phyloP scores from a whole-genome alignment of 2,888 invertebrate genomes.

The Diaperis boleti region DNA sequence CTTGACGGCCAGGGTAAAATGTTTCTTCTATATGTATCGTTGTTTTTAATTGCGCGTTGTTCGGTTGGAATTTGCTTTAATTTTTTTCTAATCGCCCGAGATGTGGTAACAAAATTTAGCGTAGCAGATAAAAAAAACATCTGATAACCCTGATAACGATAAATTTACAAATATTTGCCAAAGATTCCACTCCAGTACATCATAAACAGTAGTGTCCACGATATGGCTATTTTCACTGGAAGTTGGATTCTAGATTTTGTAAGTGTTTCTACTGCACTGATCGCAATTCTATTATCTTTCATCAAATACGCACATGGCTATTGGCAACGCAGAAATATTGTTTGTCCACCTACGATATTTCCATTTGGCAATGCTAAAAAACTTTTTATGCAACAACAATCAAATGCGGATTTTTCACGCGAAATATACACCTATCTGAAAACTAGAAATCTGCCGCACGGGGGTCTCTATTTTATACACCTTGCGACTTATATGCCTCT shows the following conservation, averaged over 20 bases:
- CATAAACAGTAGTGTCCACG: too few relatives aligned
- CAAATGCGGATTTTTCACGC: conserved; percentile 7
- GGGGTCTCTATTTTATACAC: conserved; percentile 61
- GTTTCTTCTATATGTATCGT: too few relatives aligned
- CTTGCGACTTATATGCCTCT: conserved; percentile 47
- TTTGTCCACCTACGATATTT: conserved; percentile 14
- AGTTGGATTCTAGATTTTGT: not conserved
- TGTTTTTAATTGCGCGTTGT: too few relatives aligned
- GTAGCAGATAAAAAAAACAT: too few relatives aligned
- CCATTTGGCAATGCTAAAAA: conserved; percentile 20
- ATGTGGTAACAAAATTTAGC: too few relatives aligned
- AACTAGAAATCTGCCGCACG: conserved; percentile 34
- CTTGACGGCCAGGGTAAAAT: too few relatives aligned
- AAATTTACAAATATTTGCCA: too few relatives aligned
- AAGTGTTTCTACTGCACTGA: not conserved
- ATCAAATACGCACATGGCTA: conserved; percentile 18
- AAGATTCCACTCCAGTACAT: too few relatives aligned
- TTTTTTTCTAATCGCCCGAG: too few relatives aligned
- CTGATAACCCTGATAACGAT: too few relatives aligned
- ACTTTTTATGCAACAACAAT: conserved; percentile 17
- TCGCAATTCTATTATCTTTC: conserved; percentile 4
- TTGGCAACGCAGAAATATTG: conserved; percentile 12
- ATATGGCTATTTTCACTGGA: not conserved
- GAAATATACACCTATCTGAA: conserved; percentile 14
- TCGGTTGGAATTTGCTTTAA: too few relatives aligned